phyloP scores from a whole-genome alignment of 2,888 invertebrate species.

The Augiades crinisus region DNA sequence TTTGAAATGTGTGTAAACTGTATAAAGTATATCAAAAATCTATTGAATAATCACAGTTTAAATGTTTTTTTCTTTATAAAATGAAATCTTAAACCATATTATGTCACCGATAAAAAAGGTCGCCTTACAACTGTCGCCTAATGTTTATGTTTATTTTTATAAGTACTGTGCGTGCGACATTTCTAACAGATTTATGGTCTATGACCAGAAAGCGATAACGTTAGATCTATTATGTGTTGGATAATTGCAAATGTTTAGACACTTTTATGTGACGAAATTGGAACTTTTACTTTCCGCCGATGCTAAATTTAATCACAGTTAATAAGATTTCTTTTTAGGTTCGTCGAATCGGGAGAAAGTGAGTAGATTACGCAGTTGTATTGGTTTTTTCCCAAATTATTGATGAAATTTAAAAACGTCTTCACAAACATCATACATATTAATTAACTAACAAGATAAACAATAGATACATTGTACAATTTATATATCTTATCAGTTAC shows the following conservation, averaged over 20 bases:
- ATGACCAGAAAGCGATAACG: conserved; percentile 3
- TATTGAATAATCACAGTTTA: too few relatives aligned
- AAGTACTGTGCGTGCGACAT: background rate
- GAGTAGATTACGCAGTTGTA: background rate
- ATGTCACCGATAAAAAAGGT: too few relatives aligned
- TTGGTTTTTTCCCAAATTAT: background rate
- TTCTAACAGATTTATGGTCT: background rate
- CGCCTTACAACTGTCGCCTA: too few relatives aligned
- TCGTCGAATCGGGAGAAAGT: conserved; percentile 7
- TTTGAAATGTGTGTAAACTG: too few relatives aligned
- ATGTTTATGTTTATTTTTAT: background rate
- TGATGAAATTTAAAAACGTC: too few relatives aligned
- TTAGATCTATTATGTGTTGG: conserved; percentile 12
- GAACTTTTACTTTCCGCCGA: conserved; percentile 9
- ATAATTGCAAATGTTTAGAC: background rate
- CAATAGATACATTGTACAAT: too few relatives aligned
- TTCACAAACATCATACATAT: too few relatives aligned
- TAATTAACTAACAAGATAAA: too few relatives aligned
- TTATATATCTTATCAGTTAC: too few relatives aligned
- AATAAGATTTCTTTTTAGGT: background rate
- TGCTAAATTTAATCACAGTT: conserved; percentile 7
- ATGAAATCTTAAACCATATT: too few relatives aligned
- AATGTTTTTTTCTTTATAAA: too few relatives aligned
- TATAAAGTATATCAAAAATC: too few relatives aligned
- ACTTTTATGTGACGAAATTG: conserved; percentile 2